phyloP scores from a whole-genome alignment of 2,113 vertebrate genomes.

The Azemiops feae region DNA sequence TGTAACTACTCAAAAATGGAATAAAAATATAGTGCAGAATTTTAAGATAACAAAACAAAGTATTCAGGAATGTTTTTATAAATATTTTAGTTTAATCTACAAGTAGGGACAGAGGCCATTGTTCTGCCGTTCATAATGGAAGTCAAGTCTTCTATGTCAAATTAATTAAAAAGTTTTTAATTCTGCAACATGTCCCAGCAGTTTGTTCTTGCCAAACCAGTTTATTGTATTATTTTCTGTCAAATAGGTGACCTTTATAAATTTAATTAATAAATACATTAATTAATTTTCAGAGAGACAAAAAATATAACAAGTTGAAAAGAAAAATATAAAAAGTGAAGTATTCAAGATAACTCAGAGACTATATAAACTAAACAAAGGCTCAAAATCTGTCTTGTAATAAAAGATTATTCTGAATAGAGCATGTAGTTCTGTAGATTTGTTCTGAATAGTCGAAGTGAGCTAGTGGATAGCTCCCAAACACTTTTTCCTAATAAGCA shows the following conservation, averaged over 20 bases:
- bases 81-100: not conserved
- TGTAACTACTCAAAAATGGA: not conserved
- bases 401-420: not conserved
- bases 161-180: not conserved
- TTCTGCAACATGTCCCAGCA: not conserved
- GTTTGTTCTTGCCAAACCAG: not conserved
- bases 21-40: not conserved
- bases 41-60: not conserved
- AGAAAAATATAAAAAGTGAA: not conserved
- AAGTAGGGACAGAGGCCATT: not conserved
- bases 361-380: not conserved
- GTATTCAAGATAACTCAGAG: not conserved
- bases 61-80: not conserved
- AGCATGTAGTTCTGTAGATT: not conserved
- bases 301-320: not conserved
- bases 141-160: not conserved
- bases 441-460: not conserved
- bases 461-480: not conserved
- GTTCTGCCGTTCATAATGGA: not conserved
- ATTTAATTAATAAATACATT: not conserved
- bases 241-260: not conserved
- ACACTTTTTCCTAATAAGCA: not conserved
- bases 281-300: not conserved
- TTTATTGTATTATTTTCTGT: not conserved
- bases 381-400: not conserved